Conservation (phyloP, 2,888 invertebrate genomes). For the Hipparchia sbordonii region DNA sequence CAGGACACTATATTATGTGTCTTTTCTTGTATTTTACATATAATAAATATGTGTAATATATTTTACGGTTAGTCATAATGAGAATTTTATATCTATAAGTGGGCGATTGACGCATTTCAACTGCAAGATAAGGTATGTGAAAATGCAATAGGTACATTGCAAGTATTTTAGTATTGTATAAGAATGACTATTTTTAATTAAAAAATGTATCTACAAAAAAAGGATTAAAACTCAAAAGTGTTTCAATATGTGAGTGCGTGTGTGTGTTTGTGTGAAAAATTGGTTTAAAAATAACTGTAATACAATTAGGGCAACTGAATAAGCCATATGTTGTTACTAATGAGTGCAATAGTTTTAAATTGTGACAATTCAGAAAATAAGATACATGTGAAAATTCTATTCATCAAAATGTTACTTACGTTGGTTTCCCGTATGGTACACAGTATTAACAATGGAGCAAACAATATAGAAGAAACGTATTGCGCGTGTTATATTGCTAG, state of each 20-base stretch:
- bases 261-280: no score
- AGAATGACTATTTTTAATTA: neutral
- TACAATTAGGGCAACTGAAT: no score
- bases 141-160: neutral
- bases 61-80: conserved; percentile 1
- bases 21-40: neutral
- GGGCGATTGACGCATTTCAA: conserved; percentile 14
- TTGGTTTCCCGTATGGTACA: neutral
- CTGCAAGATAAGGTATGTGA: conserved; percentile 17
- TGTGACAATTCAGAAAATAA: no score
- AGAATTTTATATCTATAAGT: neutral
- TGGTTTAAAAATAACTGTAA: no score
- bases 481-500: conserved; percentile 4
- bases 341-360: no score
- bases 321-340: no score
- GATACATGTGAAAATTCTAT: no score
- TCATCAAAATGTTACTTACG: no score
- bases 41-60: neutral
- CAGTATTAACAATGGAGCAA: neutral
- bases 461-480: neutral
- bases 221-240: no score
- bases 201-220: no score
- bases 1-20: no score
- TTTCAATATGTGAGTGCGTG: no score
- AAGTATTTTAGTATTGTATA: neutral